phyloP scores from a whole-genome alignment of 2,888 invertebrate species.

The Eudasyphora cyanicolor region DNA sequence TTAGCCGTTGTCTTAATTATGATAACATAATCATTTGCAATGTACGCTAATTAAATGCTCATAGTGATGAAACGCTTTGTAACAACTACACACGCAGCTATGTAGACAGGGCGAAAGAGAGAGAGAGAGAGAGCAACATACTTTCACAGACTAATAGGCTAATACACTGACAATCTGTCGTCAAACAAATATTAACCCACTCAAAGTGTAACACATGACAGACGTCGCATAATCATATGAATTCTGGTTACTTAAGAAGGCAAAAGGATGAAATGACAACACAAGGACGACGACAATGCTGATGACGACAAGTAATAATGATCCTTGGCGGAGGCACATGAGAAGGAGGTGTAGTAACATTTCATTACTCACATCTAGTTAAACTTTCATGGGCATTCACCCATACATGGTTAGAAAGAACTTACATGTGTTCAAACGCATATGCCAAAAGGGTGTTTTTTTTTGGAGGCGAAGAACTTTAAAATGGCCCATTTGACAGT shows the following conservation, averaged over 20 bases:
- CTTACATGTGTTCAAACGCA: too few species aligned
- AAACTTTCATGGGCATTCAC: not conserved
- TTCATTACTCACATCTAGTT: constrained; percentile 26
- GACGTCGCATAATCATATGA: constrained; percentile 45
- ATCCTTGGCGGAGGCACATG: not conserved
- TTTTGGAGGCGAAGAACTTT: too few species aligned
- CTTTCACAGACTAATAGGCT: constrained; percentile 17
- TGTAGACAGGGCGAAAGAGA: too few species aligned
- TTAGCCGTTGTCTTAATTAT: constrained; percentile 64
- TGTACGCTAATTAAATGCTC: constrained; percentile 65
- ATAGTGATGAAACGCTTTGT: constrained; percentile 54
- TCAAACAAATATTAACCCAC: constrained; percentile 27
- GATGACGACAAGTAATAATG: not conserved
- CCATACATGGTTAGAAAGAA: too few species aligned
- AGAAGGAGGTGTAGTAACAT: not conserved
- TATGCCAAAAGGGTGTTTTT: too few species aligned
- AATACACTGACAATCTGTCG: constrained; percentile 6
- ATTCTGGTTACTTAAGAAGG: constrained; percentile 34
- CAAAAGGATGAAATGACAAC: not conserved
- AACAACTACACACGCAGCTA: constrained; percentile 45
- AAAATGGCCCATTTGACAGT: too few species aligned
- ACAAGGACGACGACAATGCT: not conserved
- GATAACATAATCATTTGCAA: constrained; percentile 64
- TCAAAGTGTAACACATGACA: constrained; percentile 38
- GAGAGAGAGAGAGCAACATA: too few species aligned